Evolutionary conservation across 1,140 invertebrate genomes (phyloP).

Genomic region (Frieseomelitta varia): DNA sequence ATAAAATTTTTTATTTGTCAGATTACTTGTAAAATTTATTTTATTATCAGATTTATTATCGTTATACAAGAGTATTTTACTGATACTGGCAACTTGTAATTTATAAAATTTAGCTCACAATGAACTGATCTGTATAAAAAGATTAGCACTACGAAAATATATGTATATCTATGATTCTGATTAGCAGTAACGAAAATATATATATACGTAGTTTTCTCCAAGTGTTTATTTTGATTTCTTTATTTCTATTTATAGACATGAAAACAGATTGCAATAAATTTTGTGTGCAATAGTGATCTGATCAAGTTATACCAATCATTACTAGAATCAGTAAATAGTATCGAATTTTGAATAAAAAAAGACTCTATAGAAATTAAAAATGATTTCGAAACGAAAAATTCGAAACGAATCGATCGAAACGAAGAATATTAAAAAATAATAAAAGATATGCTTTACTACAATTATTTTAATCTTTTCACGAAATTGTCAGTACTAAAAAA

Average conservation of each 20-base stretch:
- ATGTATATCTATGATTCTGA: too few relatives aligned
- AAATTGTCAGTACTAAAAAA: too few relatives aligned
- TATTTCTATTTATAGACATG: conserved; percentile 3
- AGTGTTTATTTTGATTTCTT: background rate
- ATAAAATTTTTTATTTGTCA: background rate
- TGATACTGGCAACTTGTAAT: background rate
- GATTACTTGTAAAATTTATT: too few relatives aligned
- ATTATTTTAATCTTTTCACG: too few relatives aligned
- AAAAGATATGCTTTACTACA: too few relatives aligned
- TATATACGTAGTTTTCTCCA: background rate
- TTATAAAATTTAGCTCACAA: background rate
- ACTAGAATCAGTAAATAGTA: too few relatives aligned
- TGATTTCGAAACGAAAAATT: too few relatives aligned
- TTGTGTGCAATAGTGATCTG: background rate
- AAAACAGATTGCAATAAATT: background rate
- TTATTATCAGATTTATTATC: background rate
- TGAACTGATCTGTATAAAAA: background rate
- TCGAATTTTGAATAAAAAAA: too few relatives aligned
- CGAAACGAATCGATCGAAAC: too few relatives aligned
- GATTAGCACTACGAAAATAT: background rate
- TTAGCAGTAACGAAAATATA: too few relatives aligned
- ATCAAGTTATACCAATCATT: background rate
- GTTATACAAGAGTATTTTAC: background rate
- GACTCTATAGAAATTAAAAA: too few relatives aligned
- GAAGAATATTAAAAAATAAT: too few relatives aligned